Percentiles rank a stretch among this genome's conserved stretches.
These are phyloP conservation scores for Eptatretus atami DNA, from an alignment of 2,797 vertebrate species.

Conservation along the genomic window DNA sequence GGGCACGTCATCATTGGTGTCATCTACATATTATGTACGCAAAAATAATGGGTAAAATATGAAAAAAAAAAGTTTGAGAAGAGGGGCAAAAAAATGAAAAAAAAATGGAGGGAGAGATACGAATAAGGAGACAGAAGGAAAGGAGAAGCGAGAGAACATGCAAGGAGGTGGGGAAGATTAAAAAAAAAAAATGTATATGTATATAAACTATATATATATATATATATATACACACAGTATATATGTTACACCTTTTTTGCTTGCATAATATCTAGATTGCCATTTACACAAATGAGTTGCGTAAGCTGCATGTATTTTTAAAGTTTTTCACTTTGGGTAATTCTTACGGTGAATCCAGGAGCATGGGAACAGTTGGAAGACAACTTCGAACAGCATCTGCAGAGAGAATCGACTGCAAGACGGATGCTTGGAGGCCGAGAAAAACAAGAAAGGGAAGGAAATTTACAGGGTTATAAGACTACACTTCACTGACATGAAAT, in stretches of 20 bases:
- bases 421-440: slow-evolving; percentile 24
- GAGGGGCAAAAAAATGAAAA: slow-evolving; percentile 7
- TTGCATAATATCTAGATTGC: no score
- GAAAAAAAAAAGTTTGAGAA: slow-evolving; percentile 8
- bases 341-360: slow-evolving; percentile 69
- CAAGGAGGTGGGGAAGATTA: no score
- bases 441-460: slow-evolving; percentile 13
- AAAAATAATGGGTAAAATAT: no score
- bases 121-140: no score
- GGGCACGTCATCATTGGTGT: no score
- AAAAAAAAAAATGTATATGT: no score
- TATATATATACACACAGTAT: no score
- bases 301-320: not conserved
- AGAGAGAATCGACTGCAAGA: slow-evolving; percentile 72
- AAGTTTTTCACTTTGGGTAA: not conserved
- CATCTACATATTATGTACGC: no score
- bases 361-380: slow-evolving; percentile 43
- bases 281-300: slow-evolving; percentile 3
- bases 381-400: slow-evolving; percentile 59
- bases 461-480: slow-evolving; percentile 7
- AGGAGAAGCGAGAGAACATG: no score
- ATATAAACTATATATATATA: no score
- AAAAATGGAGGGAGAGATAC: not conserved
- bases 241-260: no score
- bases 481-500: no score